A percentile compares a stretch with the other conserved stretches of the same genome.
phyloP scores from a whole-genome alignment of 2,888 invertebrate species.

The Leptopilina drosophilae region DNA sequence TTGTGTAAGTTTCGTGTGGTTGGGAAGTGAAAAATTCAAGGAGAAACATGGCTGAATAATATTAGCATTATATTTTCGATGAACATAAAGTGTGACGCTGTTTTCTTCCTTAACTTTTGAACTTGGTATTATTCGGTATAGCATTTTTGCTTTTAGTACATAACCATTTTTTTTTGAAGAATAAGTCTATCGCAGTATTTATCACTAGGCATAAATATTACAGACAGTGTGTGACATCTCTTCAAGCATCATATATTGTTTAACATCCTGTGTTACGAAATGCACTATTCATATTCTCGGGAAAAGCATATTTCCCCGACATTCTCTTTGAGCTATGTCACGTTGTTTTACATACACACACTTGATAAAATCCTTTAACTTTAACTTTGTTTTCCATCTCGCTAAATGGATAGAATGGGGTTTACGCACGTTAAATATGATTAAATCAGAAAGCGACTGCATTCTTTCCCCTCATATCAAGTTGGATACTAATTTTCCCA shows the following conservation, averaged over 20 bases:
- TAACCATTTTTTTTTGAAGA: not conserved
- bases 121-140: not conserved
- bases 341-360: constrained; percentile 5
- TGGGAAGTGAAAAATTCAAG: not conserved
- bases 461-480: not conserved
- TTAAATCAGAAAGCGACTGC: constrained; percentile 18
- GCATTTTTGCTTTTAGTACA: not conserved
- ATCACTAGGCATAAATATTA: not conserved
- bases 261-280: constrained; percentile 3
- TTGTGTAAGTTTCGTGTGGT: too few relatives aligned
- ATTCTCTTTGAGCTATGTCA: not conserved
- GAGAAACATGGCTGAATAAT: constrained; percentile 21
- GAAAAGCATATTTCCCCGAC: not conserved
- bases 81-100: not conserved
- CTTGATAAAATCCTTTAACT: constrained; percentile 31
- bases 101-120: not conserved
- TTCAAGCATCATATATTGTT: not conserved
- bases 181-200: too few relatives aligned
- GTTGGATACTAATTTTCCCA: too few relatives aligned
- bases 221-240: not conserved
- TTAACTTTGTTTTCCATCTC: constrained; percentile 10
- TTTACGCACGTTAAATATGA: constrained; percentile 24
- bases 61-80: constrained; percentile 22
- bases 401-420: constrained; percentile 24
- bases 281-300: constrained; percentile 14